phyloP scores from a whole-genome alignment of 2,888 invertebrate genomes.

The Trissolcus japonicus region DNA sequence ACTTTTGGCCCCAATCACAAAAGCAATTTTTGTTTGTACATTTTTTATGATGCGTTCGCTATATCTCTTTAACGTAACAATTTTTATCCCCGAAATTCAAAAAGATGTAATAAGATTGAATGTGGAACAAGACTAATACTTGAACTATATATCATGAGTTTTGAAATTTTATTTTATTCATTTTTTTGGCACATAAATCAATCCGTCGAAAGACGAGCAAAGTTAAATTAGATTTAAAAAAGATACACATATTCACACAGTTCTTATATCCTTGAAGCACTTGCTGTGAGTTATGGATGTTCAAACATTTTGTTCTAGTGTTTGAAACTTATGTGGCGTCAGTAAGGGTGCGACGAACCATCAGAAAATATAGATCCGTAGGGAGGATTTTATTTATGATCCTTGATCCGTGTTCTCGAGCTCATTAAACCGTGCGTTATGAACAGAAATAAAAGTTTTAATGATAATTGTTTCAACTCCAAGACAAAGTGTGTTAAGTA shows the following conservation, averaged over 20 bases:
- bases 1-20: not conserved
- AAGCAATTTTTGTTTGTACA: no score
- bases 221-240: constrained; percentile 50
- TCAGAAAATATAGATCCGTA: constrained; percentile 49
- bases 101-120: no score
- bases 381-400: constrained; percentile 50
- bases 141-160: no score
- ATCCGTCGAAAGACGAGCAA: constrained; percentile 36
- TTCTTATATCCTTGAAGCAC: constrained; percentile 8
- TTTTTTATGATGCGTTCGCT: no score
- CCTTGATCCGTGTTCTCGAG: constrained; percentile 22
- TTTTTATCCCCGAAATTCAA: no score
- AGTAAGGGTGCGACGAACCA: constrained; percentile 46
- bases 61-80: no score
- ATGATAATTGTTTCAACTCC: constrained; percentile 5
- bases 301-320: constrained; percentile 46
- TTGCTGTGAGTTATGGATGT: constrained; percentile 37
- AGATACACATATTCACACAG: constrained; percentile 32
- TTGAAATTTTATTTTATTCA: no score
- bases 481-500: constrained; percentile 16
- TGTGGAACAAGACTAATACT: no score
- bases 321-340: constrained; percentile 46
- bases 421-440: constrained; percentile 40
- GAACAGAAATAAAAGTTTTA: constrained; percentile 35
- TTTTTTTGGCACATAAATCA: constrained; percentile 23